phyloP scores from a whole-genome alignment of 1,140 invertebrate genomes.

The Zelostemma sp. region DNA sequence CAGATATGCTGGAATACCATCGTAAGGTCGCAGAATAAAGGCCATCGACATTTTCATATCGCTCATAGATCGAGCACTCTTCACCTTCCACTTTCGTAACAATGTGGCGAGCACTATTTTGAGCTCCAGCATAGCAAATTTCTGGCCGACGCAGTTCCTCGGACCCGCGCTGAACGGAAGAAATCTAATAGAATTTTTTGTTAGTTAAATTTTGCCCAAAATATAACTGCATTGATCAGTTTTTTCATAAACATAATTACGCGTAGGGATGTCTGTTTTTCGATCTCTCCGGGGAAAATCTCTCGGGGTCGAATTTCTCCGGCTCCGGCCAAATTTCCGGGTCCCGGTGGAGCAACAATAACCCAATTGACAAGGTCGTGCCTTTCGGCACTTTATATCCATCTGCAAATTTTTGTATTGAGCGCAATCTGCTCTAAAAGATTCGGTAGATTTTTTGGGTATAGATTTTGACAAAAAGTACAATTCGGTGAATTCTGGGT shows the following conservation, averaged over 20 bases:
- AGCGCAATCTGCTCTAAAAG: too few relatives aligned
- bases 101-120: slow-evolving; percentile 69
- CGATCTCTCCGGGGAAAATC: slow-evolving; percentile 71
- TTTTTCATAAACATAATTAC: too few relatives aligned
- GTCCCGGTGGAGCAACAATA: slow-evolving; percentile 75
- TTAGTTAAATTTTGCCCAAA: too few relatives aligned
- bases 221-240: too few relatives aligned
- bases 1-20: slow-evolving; percentile 38
- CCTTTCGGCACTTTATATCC: slow-evolving; percentile 58
- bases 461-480: too few relatives aligned
- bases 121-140: slow-evolving; percentile 72
- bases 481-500: too few relatives aligned
- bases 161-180: too few relatives aligned
- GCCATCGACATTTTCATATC: slow-evolving; percentile 48
- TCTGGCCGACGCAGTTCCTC: slow-evolving; percentile 75
- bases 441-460: too few relatives aligned
- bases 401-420: slow-evolving; percentile 38
- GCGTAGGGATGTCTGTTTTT: slow-evolving; percentile 63
- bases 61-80: slow-evolving; percentile 56
- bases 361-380: slow-evolving; percentile 59
- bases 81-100: slow-evolving; percentile 72
- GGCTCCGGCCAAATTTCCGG: slow-evolving; percentile 73
- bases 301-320: slow-evolving; percentile 74
- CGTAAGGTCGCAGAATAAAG: slow-evolving; percentile 52
- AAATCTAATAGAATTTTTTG: too few relatives aligned